Conservation (phyloP, 2,888 invertebrate genomes). For the Macaria notata region DNA sequence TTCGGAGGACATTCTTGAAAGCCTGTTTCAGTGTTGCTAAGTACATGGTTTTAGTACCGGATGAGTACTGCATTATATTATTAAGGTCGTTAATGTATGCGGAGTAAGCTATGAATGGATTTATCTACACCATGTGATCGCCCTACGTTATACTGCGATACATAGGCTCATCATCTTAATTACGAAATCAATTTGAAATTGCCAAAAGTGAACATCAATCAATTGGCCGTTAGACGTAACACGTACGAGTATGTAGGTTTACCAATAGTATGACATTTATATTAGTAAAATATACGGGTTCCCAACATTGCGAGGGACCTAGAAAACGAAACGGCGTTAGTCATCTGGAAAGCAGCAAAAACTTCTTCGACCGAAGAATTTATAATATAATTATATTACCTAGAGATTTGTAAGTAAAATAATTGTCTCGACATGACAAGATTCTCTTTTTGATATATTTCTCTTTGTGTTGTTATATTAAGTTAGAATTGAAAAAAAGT, state of each 20-base stretch:
- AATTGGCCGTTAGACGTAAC: conserved; percentile 1
- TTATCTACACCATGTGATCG: too few species aligned
- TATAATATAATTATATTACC: conserved; percentile 7
- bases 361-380: too few species aligned
- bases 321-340: neutral
- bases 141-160: too few species aligned
- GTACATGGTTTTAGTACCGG: neutral
- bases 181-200: conserved; percentile 21
- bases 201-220: conserved; percentile 8
- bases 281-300: too few species aligned
- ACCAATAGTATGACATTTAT: conserved; percentile 2
- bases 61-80: too few species aligned
- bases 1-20: conserved; percentile 17
- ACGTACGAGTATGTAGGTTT: conserved; percentile 6
- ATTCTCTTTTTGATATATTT: conserved; percentile 19
- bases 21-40: conserved; percentile 72
- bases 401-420: conserved; percentile 9
- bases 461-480: conserved; percentile 52
- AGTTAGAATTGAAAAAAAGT: conserved; percentile 52
- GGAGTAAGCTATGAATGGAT: too few species aligned
- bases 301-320: neutral
- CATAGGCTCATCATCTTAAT: conserved; percentile 2
- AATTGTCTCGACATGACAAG: conserved; percentile 25
- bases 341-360: neutral
- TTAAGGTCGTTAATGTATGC: too few species aligned